phyloP scores from a whole-genome alignment of 2,797 vertebrate species.

The Hippoglossus hippoglossus region DNA sequence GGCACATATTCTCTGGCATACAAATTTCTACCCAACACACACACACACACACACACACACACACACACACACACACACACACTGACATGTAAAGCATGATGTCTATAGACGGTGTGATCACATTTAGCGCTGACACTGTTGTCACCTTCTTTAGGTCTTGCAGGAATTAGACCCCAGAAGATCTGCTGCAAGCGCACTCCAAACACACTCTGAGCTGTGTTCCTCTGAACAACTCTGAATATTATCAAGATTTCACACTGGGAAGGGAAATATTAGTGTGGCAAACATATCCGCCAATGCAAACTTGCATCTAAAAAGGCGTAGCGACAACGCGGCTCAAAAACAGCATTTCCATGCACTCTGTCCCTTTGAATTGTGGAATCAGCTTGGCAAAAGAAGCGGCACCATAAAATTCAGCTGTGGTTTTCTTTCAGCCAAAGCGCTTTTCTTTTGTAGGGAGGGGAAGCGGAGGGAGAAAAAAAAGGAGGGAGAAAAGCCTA shows the following conservation, averaged over 20 bases:
- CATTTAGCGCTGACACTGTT: conserved; percentile 69
- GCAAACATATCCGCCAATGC: conserved; percentile 83
- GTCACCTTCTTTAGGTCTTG: conserved; percentile 80
- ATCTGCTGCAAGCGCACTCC: conserved; percentile 69
- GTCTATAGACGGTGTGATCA: conserved; percentile 68
- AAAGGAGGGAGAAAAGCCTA: conserved; percentile 83
- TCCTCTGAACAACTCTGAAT: conserved; percentile 74
- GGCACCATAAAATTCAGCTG: conserved; percentile 89
- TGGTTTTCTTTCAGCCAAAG: conserved; percentile 89
- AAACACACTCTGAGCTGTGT: conserved; percentile 75
- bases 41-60: not conserved
- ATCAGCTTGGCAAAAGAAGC: conserved; percentile 89
- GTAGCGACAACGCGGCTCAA: conserved; percentile 75
- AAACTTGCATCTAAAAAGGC: conserved; percentile 85
- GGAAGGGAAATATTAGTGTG: conserved; percentile 86
- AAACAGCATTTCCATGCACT: conserved; percentile 84
- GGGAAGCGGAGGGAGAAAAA: conserved; percentile 31
- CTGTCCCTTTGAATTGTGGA: conserved; percentile 87
- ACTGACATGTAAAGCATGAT: conserved; percentile 44
- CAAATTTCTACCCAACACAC: conserved; percentile 9
- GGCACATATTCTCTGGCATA: conserved; percentile 30
- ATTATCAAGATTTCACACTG: conserved; percentile 84
- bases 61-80: not conserved
- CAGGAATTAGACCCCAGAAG: conserved; percentile 77
- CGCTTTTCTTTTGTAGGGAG: conserved; percentile 86